Evolutionary conservation across 2,888 invertebrate genomes (phyloP).

Genomic region (Harmothoe impar): DNA sequence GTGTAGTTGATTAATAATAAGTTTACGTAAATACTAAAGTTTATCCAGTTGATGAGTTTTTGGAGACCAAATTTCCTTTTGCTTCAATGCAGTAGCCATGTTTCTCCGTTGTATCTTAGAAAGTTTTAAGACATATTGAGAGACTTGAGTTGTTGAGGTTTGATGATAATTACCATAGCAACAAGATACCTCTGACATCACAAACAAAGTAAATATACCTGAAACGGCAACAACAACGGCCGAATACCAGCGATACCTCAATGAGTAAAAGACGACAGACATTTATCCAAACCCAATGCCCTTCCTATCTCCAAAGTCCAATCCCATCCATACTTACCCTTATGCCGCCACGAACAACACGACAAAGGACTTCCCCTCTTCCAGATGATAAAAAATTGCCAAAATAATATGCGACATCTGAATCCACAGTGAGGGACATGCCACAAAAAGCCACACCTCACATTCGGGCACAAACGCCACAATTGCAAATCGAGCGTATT

Average conservation of each 20-base stretch:
- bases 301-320: not conserved
- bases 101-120: slow-evolving; percentile 47
- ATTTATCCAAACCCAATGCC: not conserved
- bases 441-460: slow-evolving; percentile 24
- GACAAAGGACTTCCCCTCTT: slow-evolving; percentile 1
- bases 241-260: slow-evolving; percentile 21
- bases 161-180: slow-evolving; percentile 62
- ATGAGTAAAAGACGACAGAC: slow-evolving; percentile 21
- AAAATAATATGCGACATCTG: not conserved
- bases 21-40: slow-evolving; percentile 51
- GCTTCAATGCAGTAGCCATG: slow-evolving; percentile 53
- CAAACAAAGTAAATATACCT: slow-evolving; percentile 61
- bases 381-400: slow-evolving; percentile 12
- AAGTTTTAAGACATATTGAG: not conserved
- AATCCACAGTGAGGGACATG: slow-evolving; percentile 1
- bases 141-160: slow-evolving; percentile 39
- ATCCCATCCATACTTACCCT: not conserved
- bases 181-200: slow-evolving; percentile 58
- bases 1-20: slow-evolving; percentile 35
- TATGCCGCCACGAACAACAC: not conserved
- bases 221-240: slow-evolving; percentile 33
- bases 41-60: slow-evolving; percentile 42
- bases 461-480: not conserved
- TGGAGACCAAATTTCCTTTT: slow-evolving; percentile 36
- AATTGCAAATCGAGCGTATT: not conserved